These are phyloP conservation scores for Urosaurus nigricauda DNA, from an alignment of 2,797 vertebrate genomes.

Conservation along the genomic window DNA sequence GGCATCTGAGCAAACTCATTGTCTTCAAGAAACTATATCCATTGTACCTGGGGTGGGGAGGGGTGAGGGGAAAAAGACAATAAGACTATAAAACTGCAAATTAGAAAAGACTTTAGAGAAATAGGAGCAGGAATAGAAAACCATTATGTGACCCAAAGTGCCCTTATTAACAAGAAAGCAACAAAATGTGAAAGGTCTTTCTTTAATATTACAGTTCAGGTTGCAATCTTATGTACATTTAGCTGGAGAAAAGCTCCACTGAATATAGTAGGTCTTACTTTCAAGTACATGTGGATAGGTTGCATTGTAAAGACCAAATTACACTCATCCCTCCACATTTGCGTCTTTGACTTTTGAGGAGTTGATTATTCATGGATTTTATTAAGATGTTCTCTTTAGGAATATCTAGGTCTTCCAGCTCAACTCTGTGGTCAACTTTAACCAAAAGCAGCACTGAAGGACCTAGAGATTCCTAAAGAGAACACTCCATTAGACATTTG, in stretches of 20 bases:
- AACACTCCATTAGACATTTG: too few species aligned
- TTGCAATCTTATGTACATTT: background rate
- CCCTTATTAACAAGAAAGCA: background rate
- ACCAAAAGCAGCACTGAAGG: too few species aligned
- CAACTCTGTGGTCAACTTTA: too few species aligned
- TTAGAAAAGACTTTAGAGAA: background rate
- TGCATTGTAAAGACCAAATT: background rate
- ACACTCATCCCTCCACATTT: too few species aligned
- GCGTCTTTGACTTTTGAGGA: too few species aligned
- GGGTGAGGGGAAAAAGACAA: background rate
- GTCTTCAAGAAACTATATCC: constrained; percentile 4
- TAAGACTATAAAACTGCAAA: background rate
- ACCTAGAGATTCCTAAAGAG: too few species aligned
- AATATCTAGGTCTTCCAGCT: too few species aligned
- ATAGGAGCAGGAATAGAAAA: background rate
- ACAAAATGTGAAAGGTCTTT: background rate
- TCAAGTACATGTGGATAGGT: background rate
- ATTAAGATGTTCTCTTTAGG: too few species aligned
- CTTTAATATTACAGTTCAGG: background rate
- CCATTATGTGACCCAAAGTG: background rate
- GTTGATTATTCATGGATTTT: too few species aligned
- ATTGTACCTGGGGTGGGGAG: background rate
- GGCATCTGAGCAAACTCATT: background rate
- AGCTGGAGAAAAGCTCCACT: background rate
- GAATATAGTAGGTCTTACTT: background rate